Base-by-base conservation (phyloP, 2,113 vertebrate genomes). In the Rhinopomastus cyanomelas region DNA sequence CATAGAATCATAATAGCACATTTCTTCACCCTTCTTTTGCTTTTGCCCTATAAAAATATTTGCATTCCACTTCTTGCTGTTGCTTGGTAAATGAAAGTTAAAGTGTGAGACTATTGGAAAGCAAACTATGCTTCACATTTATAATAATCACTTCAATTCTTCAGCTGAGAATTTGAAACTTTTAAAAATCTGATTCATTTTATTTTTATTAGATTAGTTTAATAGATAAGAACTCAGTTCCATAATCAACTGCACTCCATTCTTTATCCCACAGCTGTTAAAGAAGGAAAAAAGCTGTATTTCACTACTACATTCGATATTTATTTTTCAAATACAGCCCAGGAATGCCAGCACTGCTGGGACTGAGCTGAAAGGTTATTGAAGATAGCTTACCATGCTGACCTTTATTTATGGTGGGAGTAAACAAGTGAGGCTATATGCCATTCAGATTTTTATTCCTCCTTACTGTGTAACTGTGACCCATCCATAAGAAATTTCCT, bases 351-450 rank as follows among this genome's bases (percentile, higher is more conserved):
- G 89, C 39, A 85, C 83, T 72, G 77, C 37, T 60, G 78, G 73
- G 89, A 96, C 3, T 93, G 75, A 92, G 22, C 60, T 44, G 57
- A 92, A 96, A 95, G 94, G 89, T 91, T 94, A 85, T 81, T 87
- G 61, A 60, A 90, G 69, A 68, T 51, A 71, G 59, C 17, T 93
- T 87, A 89, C 22, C 18, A 83, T n/a, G 26, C 30, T 90, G 83
- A 94, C 91, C 64, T 95, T 94, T 95, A 81, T 92, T 91, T 88
- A 74, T 87, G 56, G 78, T 23, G 68, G 77, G 23, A 83, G 53
- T 64, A 89, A 89, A 81, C 34, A 90, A 83, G 56, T 53, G 66
- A 95, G 74, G 30, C 12, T 49, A 82, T 26, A 46, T 5, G 12
- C 17, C 69, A 4, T 51, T 74, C 8, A 2, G 14, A 8, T 44